Conservation (phyloP, 1,140 invertebrate species). For the Drosophila sechellia region DNA sequence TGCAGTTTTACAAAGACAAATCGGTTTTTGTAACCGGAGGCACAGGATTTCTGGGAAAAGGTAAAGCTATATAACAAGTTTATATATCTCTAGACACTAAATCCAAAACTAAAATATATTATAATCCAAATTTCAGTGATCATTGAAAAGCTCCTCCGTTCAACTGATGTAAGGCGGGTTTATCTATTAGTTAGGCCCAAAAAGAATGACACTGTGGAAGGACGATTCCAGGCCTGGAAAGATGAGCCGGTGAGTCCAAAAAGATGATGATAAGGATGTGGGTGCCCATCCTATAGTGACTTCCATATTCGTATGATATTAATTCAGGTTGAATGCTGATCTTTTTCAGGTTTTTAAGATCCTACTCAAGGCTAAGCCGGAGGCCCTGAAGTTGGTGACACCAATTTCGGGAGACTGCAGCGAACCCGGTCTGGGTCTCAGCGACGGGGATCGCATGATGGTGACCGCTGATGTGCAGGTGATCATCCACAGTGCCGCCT, state of each 20-base stretch:
- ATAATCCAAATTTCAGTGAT: constrained; percentile 84
- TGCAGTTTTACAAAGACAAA: constrained; percentile 86
- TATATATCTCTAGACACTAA: no score
- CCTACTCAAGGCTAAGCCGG: constrained; percentile 29
- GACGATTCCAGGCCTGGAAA: constrained; percentile 86
- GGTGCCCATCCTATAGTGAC: neutral
- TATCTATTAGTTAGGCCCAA: constrained; percentile 91
- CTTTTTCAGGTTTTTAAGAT: constrained; percentile 29
- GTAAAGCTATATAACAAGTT: constrained; percentile 40
- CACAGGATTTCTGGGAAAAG: constrained; percentile 92
- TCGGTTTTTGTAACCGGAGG: constrained; percentile 88
- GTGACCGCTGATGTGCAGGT: constrained; percentile 86
- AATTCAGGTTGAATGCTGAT: neutral
- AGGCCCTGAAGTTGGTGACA: constrained; percentile 30
- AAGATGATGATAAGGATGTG: neutral
- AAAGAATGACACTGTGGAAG: constrained; percentile 88
- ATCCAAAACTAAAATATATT: no score
- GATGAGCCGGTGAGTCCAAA: constrained; percentile 75
- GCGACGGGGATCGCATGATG: constrained; percentile 85
- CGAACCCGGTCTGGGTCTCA: constrained; percentile 88
- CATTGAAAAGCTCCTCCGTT: constrained; percentile 92
- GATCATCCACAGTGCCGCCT: constrained; percentile 94
- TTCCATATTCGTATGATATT: neutral
- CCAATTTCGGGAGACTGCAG: constrained; percentile 86
- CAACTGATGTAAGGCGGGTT: constrained; percentile 88